phyloP scores from a whole-genome alignment of 2,113 vertebrate species.

The Lophius piscatorius region DNA sequence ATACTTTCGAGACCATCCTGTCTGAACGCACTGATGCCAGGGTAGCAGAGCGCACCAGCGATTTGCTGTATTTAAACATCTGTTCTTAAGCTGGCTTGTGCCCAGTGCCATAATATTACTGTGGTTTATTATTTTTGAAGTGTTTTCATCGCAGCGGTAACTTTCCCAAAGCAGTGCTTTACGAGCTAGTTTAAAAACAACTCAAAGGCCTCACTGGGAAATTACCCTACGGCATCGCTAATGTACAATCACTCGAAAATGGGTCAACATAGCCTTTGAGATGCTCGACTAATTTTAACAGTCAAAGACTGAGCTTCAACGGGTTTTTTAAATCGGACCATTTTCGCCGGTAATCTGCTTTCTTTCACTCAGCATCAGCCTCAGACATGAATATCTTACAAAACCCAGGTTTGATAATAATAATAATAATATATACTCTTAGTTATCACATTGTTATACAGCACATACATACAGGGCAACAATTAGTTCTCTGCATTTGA shows the following conservation, averaged over 20 bases:
- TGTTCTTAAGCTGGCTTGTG: constrained; percentile 5
- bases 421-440: too few species aligned
- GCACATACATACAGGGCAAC: too few species aligned
- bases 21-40: not conserved
- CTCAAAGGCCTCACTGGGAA: constrained; percentile 32
- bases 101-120: not conserved
- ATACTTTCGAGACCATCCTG: not conserved
- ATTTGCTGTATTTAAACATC: constrained; percentile 23
- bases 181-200: not conserved
- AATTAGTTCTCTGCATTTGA: too few species aligned
- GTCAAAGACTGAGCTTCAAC: not conserved
- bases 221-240: not conserved
- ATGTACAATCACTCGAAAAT: constrained; percentile 21
- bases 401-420: too few species aligned
- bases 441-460: too few species aligned
- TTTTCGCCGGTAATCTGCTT: too few species aligned
- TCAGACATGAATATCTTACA: too few species aligned
- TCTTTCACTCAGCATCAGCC: too few species aligned
- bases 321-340: too few species aligned
- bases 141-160: not conserved
- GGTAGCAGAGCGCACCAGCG: not conserved
- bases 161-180: constrained; percentile 13
- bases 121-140: constrained; percentile 11
- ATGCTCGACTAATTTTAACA: not conserved
- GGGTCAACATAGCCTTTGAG: constrained; percentile 29